Base-by-base conservation (phyloP, 2,797 vertebrate species). In the Crenichthys baileyi region DNA sequence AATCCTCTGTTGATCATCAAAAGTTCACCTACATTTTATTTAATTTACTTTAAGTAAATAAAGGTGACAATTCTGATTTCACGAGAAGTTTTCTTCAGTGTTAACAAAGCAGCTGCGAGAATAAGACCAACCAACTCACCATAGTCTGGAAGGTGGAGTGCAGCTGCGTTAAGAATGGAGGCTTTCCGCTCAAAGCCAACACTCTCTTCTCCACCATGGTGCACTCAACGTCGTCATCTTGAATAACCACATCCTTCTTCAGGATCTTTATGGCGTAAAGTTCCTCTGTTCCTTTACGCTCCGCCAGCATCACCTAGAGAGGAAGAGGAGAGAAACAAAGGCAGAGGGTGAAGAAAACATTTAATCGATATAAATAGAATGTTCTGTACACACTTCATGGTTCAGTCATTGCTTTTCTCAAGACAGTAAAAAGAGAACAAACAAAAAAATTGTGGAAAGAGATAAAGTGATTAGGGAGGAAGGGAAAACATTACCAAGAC, bases 201-300 rank as follows among this genome's bases (percentile, higher is more conserved):
- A 99, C 98, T 0, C 98, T 96, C 81, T 99, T 99, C 88, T 99
- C 98, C 87, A 99, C 98, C 98, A 99, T 99, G 0, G 98, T 99
- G 91, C 98, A 99, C 81, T 99, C 98, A 31, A 99, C 98, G 0
- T 99, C 98, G 0, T 99, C 98, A 0, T 99, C 98, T 86, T 99
- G 98, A 90, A 99, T 99, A 53, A 99, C 97, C 0, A 99, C 98
- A 0, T 99, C 98, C 92, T 99, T 99, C 95, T 99, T 99, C 82
- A 99, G 95, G 93, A 99, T 97, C 96, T 99, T 99, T 50, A 99
- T 94, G 0, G 98, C 98, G 0, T 97, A 99, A 76, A 99, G 95
- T 65, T 99, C 98, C 0, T 99, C 98, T 0, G 96, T 97, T 76
- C 96, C 97, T 91, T 98, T 99, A 76, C 96, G 96, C 85, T 99